phyloP scores from a whole-genome alignment of 2,888 invertebrate genomes.

The Gari tellinella region DNA sequence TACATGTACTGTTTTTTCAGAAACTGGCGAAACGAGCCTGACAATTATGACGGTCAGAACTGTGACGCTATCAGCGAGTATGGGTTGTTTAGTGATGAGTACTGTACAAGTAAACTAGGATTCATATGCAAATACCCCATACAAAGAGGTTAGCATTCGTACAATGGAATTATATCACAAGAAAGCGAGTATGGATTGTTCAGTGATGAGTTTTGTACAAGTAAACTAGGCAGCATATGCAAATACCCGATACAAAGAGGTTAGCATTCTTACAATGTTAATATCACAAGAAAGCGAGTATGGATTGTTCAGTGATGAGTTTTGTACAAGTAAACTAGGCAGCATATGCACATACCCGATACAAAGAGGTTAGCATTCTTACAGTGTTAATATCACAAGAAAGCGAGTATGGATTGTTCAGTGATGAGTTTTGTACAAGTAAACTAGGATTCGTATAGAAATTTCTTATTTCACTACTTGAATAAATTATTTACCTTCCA shows the following conservation, averaged over 20 bases:
- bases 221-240: constrained; percentile 67
- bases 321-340: constrained; percentile 58
- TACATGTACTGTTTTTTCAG: constrained; percentile 24
- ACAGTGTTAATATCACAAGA: too few species aligned
- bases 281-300: too few species aligned
- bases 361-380: constrained; percentile 31
- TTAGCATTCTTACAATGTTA: constrained; percentile 18
- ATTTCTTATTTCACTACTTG: too few species aligned
- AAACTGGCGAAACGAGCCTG: constrained; percentile 65
- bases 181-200: constrained; percentile 62
- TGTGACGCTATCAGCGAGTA: constrained; percentile 62
- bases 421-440: constrained; percentile 62
- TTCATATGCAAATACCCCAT: constrained; percentile 66
- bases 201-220: constrained; percentile 62
- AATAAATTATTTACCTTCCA: too few species aligned
- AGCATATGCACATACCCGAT: constrained; percentile 65
- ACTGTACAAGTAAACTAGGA: constrained; percentile 57
- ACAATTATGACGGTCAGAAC: constrained; percentile 64
- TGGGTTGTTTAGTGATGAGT: constrained; percentile 62
- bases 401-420: constrained; percentile 62
- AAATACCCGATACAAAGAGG: constrained; percentile 50
- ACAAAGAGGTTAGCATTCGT: constrained; percentile 37
- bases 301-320: constrained; percentile 63
- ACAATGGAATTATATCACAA: constrained; percentile 59
- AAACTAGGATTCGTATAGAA: constrained; percentile 64